Evolutionary conservation across 2,888 invertebrate species (phyloP).

Genomic region (Synanthedon vespiformis): DNA sequence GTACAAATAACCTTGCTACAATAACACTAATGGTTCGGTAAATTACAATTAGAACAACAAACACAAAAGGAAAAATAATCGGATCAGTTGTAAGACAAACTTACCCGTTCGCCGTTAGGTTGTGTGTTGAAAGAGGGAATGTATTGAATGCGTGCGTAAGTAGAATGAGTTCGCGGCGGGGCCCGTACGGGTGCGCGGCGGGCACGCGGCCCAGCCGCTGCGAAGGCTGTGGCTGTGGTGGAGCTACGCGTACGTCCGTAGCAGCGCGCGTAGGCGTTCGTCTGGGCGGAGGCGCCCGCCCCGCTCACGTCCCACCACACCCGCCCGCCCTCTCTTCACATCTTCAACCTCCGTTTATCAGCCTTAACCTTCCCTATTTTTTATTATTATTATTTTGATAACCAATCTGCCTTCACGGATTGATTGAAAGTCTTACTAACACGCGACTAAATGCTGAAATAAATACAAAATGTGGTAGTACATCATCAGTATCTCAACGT

Average conservation of each 20-base stretch:
- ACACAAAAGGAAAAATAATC: too few species aligned
- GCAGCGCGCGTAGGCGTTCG: conserved; percentile 57
- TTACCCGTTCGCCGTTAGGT: background rate
- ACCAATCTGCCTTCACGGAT: too few species aligned
- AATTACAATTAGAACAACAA: too few species aligned
- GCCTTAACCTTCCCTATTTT: too few species aligned
- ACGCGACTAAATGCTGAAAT: too few species aligned
- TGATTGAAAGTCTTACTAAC: too few species aligned
- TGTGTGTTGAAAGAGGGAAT: background rate
- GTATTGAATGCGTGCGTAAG: background rate
- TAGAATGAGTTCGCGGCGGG: background rate
- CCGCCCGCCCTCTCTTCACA: conserved; percentile 9
- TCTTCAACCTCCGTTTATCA: background rate
- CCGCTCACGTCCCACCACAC: conserved; percentile 16
- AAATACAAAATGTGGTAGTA: too few species aligned
- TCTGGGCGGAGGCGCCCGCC: conserved; percentile 28
- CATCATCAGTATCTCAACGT: too few species aligned
- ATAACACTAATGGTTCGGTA: too few species aligned
- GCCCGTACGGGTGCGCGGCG: conserved; percentile 16
- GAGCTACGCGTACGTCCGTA: conserved; percentile 34
- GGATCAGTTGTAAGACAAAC: background rate
- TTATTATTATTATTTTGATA: too few species aligned
- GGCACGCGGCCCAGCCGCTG: conserved; percentile 54
- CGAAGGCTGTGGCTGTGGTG: conserved; percentile 40
- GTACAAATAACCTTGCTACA: too few species aligned